A percentile compares a stretch with the other conserved stretches of the same genome.
These are phyloP conservation scores for Ruditapes philippinarum DNA, from an alignment of 1,140 invertebrate genomes.

Conservation along the genomic window DNA sequence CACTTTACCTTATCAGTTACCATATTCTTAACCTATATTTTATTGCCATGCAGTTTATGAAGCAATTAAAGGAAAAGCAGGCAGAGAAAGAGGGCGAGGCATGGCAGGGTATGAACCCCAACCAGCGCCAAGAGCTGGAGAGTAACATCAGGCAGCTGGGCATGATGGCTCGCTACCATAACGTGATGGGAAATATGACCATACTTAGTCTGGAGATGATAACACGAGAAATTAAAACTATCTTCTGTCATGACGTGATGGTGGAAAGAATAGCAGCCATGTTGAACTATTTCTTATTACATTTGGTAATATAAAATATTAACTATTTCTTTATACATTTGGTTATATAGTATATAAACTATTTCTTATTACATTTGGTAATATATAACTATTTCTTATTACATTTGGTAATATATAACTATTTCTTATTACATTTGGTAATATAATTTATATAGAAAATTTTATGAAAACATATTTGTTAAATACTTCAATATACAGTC, in stretches of 20 bases:
- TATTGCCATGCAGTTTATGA: conserved; percentile 87
- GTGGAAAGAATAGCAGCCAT: conserved; percentile 97
- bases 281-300: conserved; percentile 97
- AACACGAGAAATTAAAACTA: conserved; percentile 93
- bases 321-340: too few species aligned
- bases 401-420: too few species aligned
- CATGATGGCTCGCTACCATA: conserved; percentile 96
- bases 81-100: conserved; percentile 90
- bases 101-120: conserved; percentile 91
- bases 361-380: too few species aligned
- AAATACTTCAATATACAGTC: too few species aligned
- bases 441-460: too few species aligned
- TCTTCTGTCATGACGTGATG: conserved; percentile 96
- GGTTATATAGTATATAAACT: too few species aligned
- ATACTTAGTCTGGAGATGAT: conserved; percentile 94
- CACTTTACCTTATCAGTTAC: too few species aligned
- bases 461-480: too few species aligned
- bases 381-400: too few species aligned
- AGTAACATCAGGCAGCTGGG: conserved; percentile 92
- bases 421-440: too few species aligned
- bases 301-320: too few species aligned
- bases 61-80: conserved; percentile 87
- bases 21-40: too few species aligned
- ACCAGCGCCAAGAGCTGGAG: conserved; percentile 93
- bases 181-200: conserved; percentile 96